Evolutionary conservation across 1,140 invertebrate genomes (phyloP), one percentile per base, ranked within the genome.

Genomic region (Pseudachorutes palmiensis): DNA sequence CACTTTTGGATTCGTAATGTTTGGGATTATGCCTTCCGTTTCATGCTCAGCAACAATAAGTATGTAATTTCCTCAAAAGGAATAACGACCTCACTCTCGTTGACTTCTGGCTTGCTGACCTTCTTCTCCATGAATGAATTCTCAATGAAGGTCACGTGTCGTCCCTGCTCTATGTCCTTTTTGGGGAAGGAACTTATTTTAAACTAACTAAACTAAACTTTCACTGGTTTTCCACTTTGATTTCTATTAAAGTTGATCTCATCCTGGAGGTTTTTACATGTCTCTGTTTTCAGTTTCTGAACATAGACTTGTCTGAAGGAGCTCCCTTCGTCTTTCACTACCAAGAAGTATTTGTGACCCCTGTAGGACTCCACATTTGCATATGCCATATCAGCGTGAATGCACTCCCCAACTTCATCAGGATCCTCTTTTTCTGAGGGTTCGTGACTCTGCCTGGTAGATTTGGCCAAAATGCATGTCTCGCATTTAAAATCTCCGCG

Each of bases 311-410:
- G 61, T 2, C 32, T 3, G 31, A 51, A 67, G 2, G 1, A 26
- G 26, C 57, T 33, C 16, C 3, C 65, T 48, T 67, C 26, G 30
- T 67, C 66, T 30, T 62, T 62, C 2, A 62, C 41, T 2, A 62
- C 26, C 2, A 67, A 60, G 32, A 62, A 67, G 30, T 67, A 67
- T n/a, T 51, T 49, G 48, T 62, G 49, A 22, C 60, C 41, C 62
- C 29, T 48, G 2, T 16, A 28, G 1, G 66, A 67, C 3, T 31
- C 26, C 19, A 22, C 45, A 12, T 19, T 33, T 9, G 59, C 59
- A 36, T 62, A 55, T 26, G 19, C 60, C 28, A 55, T 22, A 30
- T 67, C 66, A 2, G 22, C 41, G 48, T 67, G 66, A 2, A 67
- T 1, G 19, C 29, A 62, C 28, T 67, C 66, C 2, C 59, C 66